Base-by-base conservation (phyloP, 2,888 invertebrate genomes). In the Scaptomyza caliginosa region DNA sequence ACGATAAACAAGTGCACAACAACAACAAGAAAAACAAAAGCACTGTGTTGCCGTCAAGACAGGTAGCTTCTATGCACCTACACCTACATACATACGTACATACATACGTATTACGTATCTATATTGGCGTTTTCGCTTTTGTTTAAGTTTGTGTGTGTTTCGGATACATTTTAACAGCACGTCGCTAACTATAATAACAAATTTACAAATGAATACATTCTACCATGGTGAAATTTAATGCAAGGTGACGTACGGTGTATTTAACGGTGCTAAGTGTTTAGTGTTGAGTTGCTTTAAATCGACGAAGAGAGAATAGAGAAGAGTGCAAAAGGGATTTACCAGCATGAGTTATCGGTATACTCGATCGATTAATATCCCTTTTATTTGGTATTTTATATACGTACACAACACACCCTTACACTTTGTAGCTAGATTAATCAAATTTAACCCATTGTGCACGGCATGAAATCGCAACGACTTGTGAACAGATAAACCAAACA, bases 401-500 rank as follows among this genome's bases (percentile, higher is more conserved):
- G 26, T 17, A 17, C 7, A 36, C 24, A 36, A 38, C 30, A 26
- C 34, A 16, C 1, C 26, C 19, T 19, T 24, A 17, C n/a, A 17
- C 7, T 48, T 48, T 17, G 48, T 32, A 13, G 13, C 6, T n/a
- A 17, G 28, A 60, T 40, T 45, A 38, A 52, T 59, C 11, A 16
- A 46, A 39, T 54, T 62, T 54, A 42, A 28, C 43, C 78, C 74
- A 75, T 67, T 55, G 75, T 70, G 49, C 74, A 38, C 21, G 45
- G 43, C 75, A 70, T 58, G 48, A 74, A 67, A 64, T 76, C 75
- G 51, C 78, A 74, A 38, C 50, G 54, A 75, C 62, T 67, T 78
- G 79, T 64, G 50, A 77, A 77, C 55, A 75, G 64, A 59, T 67
- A 75, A 71, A 55, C 42, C 59, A 78, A 76, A 76, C 78, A 76